Base-by-base conservation (phyloP, 2,888 invertebrate genomes). In the Erebia ligea region DNA sequence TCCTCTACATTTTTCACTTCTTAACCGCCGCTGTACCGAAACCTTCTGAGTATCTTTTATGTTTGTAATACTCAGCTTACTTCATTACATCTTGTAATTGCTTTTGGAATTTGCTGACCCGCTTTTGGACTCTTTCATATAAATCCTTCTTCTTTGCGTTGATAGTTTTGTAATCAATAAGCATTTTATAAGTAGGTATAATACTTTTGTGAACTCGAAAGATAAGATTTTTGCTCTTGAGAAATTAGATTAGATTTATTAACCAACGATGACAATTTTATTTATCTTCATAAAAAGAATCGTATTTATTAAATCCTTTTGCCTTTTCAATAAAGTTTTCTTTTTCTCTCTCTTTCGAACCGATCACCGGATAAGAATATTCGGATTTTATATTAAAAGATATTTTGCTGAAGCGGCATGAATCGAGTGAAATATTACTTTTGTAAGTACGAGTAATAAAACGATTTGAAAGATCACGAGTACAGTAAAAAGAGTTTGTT, bases 391-490 rank as follows among this genome's bases (percentile, higher is more conserved):
- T 59, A 59, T 59, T 40, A 59, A 57, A 48, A 62, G 17, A 61
- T 61, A 11, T 61, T 17, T 61, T 45, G 45, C 48, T 62, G 21
- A 48, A 48, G 8, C 45, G 48, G 62, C 62, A 62, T 48, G 62
- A 62, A 8, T 62, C 62, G 62, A 21, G 62, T 21, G 48, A 62
- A 62, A 48, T 62, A 62, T 62, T 62, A 48, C 62, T 62, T 62
- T 45, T 48, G 45, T 62, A 62, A 21, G 15, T 62, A 62, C 48
- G 15, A 62, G 48, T 62, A 48, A 62, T 48, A 45, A 62, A 62
- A 21, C 15, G 45, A 62, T 62, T 62, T 62, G 8, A 48, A 66
- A 66, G 19, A 54, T 66, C 42, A 56, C 17, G 50, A 19, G 42
- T 52, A 50, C n/a, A 25, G 34, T 52, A 21, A n/a, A 66, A 66